A percentile compares a stretch with the other conserved stretches of the same genome.
Conservation (phyloP, 1,140 invertebrate species). For the Leptopilina clavipes region DNA sequence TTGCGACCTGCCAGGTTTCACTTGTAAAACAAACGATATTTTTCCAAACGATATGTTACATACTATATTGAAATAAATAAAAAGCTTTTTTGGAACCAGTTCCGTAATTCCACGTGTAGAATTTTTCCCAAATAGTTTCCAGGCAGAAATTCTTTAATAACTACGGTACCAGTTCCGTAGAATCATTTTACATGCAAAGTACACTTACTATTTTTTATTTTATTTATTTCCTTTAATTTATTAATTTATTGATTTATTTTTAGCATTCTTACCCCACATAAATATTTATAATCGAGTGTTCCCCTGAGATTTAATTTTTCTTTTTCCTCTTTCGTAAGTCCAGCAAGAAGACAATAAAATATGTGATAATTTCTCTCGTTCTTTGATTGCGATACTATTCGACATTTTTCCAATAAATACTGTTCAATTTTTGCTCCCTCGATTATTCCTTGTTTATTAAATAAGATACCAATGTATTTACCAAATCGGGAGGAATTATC, state of each 20-base stretch:
- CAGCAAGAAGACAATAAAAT: slow-evolving; percentile 94
- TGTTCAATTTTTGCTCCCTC: slow-evolving; percentile 96
- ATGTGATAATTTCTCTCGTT: slow-evolving; percentile 97
- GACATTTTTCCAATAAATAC: slow-evolving; percentile 95
- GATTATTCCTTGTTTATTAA: slow-evolving; percentile 89
- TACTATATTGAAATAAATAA: slow-evolving; percentile 6
- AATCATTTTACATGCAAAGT: no score
- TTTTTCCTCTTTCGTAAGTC: slow-evolving; percentile 86
- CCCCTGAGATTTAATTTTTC: slow-evolving; percentile 84
- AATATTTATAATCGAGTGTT: slow-evolving; percentile 85
- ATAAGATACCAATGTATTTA: slow-evolving; percentile 97
- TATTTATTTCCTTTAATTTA: not conserved
- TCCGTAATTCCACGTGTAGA: no score
- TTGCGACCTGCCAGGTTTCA: slow-evolving; percentile 75
- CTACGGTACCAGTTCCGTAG: no score
- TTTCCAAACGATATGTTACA: slow-evolving; percentile 28
- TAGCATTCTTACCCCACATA: slow-evolving; percentile 80
- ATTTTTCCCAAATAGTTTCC: no score
- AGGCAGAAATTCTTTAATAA: no score
- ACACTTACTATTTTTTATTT: no score
- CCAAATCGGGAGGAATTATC: slow-evolving; percentile 97
- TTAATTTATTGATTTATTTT: not conserved
- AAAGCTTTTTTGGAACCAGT: no score
- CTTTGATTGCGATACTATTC: slow-evolving; percentile 90
- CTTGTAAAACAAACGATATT: slow-evolving; percentile 60